phyloP scores from a whole-genome alignment of 2,888 invertebrate genomes.

The Troglohyphantes excavatus region DNA sequence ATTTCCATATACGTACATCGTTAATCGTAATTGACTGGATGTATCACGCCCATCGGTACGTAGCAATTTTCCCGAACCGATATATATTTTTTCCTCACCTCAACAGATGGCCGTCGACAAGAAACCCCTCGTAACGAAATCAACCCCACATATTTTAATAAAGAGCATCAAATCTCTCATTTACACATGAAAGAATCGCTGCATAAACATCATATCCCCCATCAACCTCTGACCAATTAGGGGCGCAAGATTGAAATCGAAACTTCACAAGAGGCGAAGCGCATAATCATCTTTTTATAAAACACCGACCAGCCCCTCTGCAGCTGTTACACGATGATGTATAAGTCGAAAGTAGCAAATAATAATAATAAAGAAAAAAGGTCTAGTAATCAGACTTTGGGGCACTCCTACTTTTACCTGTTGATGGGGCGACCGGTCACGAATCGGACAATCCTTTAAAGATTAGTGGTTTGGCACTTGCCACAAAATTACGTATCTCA shows the following conservation, averaged over 20 bases:
- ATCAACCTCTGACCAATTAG: slow-evolving; percentile 32
- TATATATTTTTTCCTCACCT: neutral
- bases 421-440: slow-evolving; percentile 65
- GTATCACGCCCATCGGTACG: neutral
- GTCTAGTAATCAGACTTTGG: slow-evolving; percentile 60
- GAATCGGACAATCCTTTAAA: slow-evolving; percentile 47
- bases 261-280: slow-evolving; percentile 1
- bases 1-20: neutral
- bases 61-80: neutral
- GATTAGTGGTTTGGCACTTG: slow-evolving; percentile 76
- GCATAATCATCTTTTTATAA: slow-evolving; percentile 47
- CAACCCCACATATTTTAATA: neutral
- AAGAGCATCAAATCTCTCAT: neutral
- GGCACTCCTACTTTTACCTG: slow-evolving; percentile 69
- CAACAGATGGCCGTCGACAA: neutral
- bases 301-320: slow-evolving; percentile 19
- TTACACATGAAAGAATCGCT: neutral
- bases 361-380: slow-evolving; percentile 14
- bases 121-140: neutral
- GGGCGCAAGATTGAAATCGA: slow-evolving; percentile 39
- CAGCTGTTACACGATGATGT: slow-evolving; percentile 57
- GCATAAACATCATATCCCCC: slow-evolving; percentile 12
- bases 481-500: slow-evolving; percentile 51
- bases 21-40: neutral
- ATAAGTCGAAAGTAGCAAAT: slow-evolving; percentile 1